phyloP scores from a whole-genome alignment of 2,888 invertebrate species.

The Apodemia zela region DNA sequence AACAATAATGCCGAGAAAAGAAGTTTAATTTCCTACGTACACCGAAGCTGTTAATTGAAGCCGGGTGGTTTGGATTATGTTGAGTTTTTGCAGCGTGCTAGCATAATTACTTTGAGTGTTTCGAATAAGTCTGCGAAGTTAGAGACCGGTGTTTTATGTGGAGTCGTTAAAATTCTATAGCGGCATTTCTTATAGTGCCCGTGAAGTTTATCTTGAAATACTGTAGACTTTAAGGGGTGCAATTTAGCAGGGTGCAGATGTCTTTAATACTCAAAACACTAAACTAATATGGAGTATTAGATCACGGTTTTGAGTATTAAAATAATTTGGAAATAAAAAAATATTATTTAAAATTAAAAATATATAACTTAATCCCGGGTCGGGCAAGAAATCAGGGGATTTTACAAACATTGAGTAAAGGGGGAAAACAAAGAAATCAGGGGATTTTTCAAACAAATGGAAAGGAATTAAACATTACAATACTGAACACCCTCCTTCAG shows the following conservation, averaged over 20 bases:
- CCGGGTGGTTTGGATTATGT: conserved; percentile 48
- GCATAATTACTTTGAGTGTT: conserved; percentile 52
- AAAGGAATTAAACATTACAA: no score
- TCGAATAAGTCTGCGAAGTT: conserved; percentile 41
- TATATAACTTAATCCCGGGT: no score
- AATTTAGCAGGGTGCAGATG: conserved; percentile 1
- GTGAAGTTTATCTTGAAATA: conserved; percentile 41
- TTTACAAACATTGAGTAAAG: no score
- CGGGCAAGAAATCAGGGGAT: no score
- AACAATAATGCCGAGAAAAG: conserved; percentile 40
- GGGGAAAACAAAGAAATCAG: no score
- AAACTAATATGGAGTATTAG: neutral
- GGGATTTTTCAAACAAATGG: no score
- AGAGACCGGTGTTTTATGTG: conserved; percentile 44
- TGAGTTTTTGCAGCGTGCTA: conserved; percentile 48
- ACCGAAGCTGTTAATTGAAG: conserved; percentile 54
- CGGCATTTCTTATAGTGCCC: conserved; percentile 43
- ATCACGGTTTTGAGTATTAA: no score
- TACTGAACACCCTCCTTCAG: no score
- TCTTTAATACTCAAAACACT: conserved; percentile 5
- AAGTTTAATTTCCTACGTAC: conserved; percentile 57
- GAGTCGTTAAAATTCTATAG: conserved; percentile 51
- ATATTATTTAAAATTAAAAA: no score
- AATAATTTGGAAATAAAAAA: no score
- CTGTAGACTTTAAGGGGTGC: conserved; percentile 22